A percentile compares a stretch with the other conserved stretches of the same genome.
Evolutionary conservation across 2,888 invertebrate species (phyloP).

Genomic region (Pelosia muscerda): DNA sequence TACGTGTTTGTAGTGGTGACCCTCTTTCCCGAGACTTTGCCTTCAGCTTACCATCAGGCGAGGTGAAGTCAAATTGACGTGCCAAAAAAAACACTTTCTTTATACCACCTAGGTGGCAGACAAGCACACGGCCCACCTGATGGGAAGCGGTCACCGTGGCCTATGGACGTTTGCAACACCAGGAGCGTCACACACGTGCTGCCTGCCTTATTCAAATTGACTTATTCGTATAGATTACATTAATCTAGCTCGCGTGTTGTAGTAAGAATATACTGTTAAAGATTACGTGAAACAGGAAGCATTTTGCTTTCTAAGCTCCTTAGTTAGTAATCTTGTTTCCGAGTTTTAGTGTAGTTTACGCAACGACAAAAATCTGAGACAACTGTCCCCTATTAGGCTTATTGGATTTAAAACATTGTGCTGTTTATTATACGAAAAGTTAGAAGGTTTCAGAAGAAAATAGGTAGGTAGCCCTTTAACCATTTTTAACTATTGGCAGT

Average conservation of each 20-base stretch:
- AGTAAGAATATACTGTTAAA: background rate
- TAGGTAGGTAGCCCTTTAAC: background rate
- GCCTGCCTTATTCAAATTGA: background rate
- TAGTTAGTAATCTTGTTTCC: constrained; percentile 31
- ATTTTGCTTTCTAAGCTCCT: constrained; percentile 10
- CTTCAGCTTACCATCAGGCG: too few species aligned
- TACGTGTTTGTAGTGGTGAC: too few species aligned
- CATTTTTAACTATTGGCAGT: background rate
- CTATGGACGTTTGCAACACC: too few species aligned
- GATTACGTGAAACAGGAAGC: background rate
- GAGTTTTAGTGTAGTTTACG: constrained; percentile 23
- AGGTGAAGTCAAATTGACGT: too few species aligned
- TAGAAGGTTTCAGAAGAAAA: constrained; percentile 27
- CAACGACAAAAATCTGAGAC: constrained; percentile 42
- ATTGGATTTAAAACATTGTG: constrained; percentile 37
- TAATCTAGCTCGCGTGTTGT: background rate
- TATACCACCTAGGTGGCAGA: too few species aligned
- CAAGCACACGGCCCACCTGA: too few species aligned
- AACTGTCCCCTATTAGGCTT: constrained; percentile 15
- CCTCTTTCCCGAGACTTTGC: too few species aligned
- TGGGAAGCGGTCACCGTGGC: too few species aligned
- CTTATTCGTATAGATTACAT: background rate
- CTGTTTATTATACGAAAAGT: constrained; percentile 25
- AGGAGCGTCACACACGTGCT: too few species aligned
- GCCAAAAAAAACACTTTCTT: too few species aligned